A percentile compares a stretch with the other conserved stretches of the same genome.
Conservation (phyloP, 2,113 vertebrate species). For the Sardina pilchardus region DNA sequence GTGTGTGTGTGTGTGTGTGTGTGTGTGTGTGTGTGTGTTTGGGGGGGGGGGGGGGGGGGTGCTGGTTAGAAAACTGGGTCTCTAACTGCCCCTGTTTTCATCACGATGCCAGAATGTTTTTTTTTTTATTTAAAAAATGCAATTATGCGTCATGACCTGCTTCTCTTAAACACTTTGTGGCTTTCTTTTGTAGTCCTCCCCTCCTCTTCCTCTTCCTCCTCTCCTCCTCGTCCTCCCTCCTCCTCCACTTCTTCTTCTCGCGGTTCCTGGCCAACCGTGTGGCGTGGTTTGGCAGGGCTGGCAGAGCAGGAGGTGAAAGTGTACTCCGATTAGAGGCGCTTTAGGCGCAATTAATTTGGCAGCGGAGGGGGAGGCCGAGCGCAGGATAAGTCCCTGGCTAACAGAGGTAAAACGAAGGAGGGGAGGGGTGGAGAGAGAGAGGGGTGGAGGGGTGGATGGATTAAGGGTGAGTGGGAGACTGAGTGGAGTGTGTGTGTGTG, state of each 20-base stretch:
- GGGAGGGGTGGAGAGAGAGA: not conserved
- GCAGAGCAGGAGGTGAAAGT: not conserved
- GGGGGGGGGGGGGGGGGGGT: not conserved
- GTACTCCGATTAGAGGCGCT: slow-evolving; percentile 32
- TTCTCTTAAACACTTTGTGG: not conserved
- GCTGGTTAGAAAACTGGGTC: not conserved
- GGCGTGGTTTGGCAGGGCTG: not conserved
- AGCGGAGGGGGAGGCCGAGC: slow-evolving; percentile 7
- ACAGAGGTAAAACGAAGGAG: not conserved
- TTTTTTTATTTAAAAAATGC: not conserved
- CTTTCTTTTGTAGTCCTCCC: slow-evolving; percentile 17
- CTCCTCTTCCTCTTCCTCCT: not conserved
- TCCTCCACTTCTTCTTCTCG: not conserved
- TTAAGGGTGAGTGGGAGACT: not conserved
- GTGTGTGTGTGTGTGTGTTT: not conserved
- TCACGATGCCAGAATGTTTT: not conserved
- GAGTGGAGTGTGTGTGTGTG: not conserved
- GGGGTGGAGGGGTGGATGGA: slow-evolving; percentile 14
- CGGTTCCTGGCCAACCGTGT: not conserved
- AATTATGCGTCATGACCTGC: not conserved
- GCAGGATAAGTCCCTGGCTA: not conserved
- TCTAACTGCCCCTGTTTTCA: not conserved
- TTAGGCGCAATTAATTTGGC: slow-evolving; percentile 43
- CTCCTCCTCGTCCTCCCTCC: not conserved
- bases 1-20: no score